Evolutionary conservation across 2,888 invertebrate genomes (phyloP), one percentile per base, ranked within the genome.

Genomic region (Branchipolynoe longqiensis): DNA sequence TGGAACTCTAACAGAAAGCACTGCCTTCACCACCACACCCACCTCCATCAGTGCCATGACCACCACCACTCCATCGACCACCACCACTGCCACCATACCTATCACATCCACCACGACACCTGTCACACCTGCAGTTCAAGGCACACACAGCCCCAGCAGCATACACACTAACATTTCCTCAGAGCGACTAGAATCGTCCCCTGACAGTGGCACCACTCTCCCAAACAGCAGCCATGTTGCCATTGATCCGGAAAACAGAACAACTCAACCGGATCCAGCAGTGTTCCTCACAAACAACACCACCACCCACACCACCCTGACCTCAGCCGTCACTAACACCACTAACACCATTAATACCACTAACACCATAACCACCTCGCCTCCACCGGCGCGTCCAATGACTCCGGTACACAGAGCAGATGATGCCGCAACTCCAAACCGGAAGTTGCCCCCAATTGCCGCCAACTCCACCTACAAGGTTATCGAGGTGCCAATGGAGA

Each of bases 401-500:
- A 48, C 48, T 8, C 8, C 48, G 18, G 48, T 48, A 48, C n/a
- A n/a, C n/a, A 48, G 48, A 48, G 48, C 48, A 18, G 18, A 48
- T 18, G 48, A 18, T 48, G 18, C 48, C 8, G 18, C 48, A 48
- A 48, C 8, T 8, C 8, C 48, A 18, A 48, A 8, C 18, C 48
- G 8, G 48, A 48, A 8, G 8, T 48, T 48, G 48, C 48, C 48
- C 48, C 25, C 62, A 28, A 62, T n/a, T 22, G 56, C 12, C 12
- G 62, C 31, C 2, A 62, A 62, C 62, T 62, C 62, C 18, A 62
- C 62, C 62, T 62, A 62, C 25, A 62, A 62, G 18, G 62, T 62
- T 31, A 62, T 62, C 62, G 28, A 28, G 25, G 3, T 62, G 28
- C 28, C 28, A 1, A 28, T 62, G 62, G 62, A n/a, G n/a, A n/a